A percentile compares a stretch with the other conserved stretches of the same genome.
Evolutionary conservation across 2,113 vertebrate genomes (phyloP).

Genomic region (Embiotoca jacksoni): DNA sequence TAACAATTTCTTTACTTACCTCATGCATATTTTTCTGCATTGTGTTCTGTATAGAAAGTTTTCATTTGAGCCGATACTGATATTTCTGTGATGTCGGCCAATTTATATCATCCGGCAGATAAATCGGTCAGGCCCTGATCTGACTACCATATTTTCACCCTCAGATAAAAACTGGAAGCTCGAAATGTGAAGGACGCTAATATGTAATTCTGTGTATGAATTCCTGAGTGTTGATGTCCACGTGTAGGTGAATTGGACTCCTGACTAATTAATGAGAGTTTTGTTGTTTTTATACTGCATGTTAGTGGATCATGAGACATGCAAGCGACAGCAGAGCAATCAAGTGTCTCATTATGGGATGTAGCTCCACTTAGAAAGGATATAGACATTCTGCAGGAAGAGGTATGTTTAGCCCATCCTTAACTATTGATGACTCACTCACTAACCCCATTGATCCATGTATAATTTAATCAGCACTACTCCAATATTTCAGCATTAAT

Average conservation of each 20-base stretch:
- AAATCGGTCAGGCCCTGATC: neutral
- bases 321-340: constrained; percentile 62
- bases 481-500: constrained; percentile 74
- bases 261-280: constrained; percentile 65
- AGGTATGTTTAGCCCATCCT: constrained; percentile 70
- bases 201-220: neutral
- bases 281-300: constrained; percentile 53
- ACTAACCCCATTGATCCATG: constrained; percentile 79
- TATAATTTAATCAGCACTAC: constrained; percentile 76
- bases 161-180: neutral
- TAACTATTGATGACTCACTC: constrained; percentile 78
- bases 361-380: constrained; percentile 58
- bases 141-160: neutral
- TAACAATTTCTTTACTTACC: too few relatives aligned
- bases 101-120: too few relatives aligned
- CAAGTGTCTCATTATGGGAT: constrained; percentile 66
- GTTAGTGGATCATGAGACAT: constrained; percentile 60
- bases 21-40: too few relatives aligned
- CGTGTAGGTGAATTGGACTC: constrained; percentile 10
- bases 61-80: too few relatives aligned
- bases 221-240: neutral
- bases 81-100: too few relatives aligned
- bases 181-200: neutral
- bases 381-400: constrained; percentile 61
- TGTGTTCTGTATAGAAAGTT: too few relatives aligned